phyloP scores from a whole-genome alignment of 2,113 vertebrate genomes.

The Limanda limanda region DNA sequence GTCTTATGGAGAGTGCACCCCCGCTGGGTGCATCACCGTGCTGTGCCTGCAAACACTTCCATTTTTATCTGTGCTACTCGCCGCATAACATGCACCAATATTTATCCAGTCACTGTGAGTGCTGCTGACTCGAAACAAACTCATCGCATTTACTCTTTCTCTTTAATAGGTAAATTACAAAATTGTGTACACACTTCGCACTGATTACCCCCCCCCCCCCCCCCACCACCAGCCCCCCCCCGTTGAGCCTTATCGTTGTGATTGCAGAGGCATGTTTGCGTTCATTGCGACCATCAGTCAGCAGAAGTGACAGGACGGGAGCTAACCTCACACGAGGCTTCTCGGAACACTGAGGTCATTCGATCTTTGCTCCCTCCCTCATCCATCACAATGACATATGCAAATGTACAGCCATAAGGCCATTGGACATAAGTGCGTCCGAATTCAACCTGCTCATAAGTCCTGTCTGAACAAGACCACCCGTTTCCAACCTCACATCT shows the following conservation, averaged over 20 bases:
- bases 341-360: slow-evolving; percentile 53
- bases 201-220: too few relatives aligned
- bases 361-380: slow-evolving; percentile 45
- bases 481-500: slow-evolving; percentile 7
- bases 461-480: slow-evolving; percentile 8
- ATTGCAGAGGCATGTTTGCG: slow-evolving; percentile 28
- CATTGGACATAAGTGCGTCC: slow-evolving; percentile 16
- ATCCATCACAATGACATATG: slow-evolving; percentile 70
- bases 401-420: slow-evolving; percentile 46
- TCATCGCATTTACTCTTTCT: too few relatives aligned
- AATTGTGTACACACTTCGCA: slow-evolving; percentile 31
- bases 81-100: too few relatives aligned
- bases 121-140: too few relatives aligned
- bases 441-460: slow-evolving; percentile 32
- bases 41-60: neutral
- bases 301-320: slow-evolving; percentile 40
- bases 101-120: too few relatives aligned
- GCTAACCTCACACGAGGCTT: slow-evolving; percentile 43
- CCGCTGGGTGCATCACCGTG: neutral
- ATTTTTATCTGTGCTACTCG: neutral
- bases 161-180: neutral
- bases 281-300: slow-evolving; percentile 59
- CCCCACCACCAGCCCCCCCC: too few relatives aligned
- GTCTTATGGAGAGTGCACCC: neutral
- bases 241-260: neutral